Percentiles rank a stretch among this genome's conserved stretches.
Evolutionary conservation across 2,888 invertebrate species (phyloP).

Genomic region (Mesorhabditis sp.): DNA sequence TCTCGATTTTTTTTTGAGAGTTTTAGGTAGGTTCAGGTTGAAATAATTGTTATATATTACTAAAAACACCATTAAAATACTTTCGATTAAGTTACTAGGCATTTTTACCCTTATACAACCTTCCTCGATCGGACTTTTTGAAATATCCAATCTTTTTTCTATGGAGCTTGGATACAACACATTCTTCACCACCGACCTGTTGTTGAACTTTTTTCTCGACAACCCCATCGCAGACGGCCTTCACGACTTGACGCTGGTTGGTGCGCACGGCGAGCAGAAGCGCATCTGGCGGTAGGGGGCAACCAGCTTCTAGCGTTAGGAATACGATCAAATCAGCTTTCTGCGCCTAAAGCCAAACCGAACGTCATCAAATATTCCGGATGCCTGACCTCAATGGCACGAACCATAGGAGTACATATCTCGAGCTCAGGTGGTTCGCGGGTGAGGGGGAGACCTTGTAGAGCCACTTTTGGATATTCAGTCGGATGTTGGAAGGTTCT

Average conservation of each 20-base stretch:
- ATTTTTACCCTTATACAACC: too few relatives aligned
- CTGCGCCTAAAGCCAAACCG: conserved; percentile 2
- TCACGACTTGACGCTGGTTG: not conserved
- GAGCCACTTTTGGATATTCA: conserved; percentile 1
- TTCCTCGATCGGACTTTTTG: too few relatives aligned
- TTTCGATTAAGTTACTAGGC: too few relatives aligned
- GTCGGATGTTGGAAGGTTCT: not conserved
- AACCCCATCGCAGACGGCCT: conserved; percentile 2
- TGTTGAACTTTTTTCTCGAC: not conserved
- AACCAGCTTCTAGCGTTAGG: not conserved
- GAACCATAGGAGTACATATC: not conserved
- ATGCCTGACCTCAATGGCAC: not conserved
- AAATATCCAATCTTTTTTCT: too few relatives aligned
- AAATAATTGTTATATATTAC: too few relatives aligned
- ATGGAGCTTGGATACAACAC: too few relatives aligned
- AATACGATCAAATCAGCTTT: not conserved
- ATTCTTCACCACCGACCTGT: too few relatives aligned
- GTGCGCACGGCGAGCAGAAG: not conserved
- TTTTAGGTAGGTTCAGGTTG: too few relatives aligned
- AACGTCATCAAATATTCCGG: not conserved
- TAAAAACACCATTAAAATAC: too few relatives aligned
- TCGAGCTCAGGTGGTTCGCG: not conserved
- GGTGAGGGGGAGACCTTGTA: not conserved
- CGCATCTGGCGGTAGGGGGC: not conserved
- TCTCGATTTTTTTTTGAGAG: too few relatives aligned